Base-by-base conservation (phyloP, 2,888 invertebrate species). In the Agonopterix subpropinquella region DNA sequence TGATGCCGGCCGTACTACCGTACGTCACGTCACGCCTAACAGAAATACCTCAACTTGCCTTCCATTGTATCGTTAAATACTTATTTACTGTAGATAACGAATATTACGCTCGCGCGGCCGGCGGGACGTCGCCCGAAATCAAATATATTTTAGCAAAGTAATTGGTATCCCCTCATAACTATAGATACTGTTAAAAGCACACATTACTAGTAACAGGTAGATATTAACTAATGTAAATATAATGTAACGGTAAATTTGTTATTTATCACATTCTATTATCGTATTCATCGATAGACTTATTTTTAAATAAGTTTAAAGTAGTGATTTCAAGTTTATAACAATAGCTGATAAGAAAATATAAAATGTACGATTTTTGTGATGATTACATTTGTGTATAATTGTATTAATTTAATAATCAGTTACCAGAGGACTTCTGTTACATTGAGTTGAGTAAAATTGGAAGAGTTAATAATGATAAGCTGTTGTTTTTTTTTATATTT, bases 201-300 rank as follows among this genome's bases (percentile, higher is more conserved):
- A 72, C 72, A 74, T 64, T 80, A 78, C 80, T 78, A 78, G 77
- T 70, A 76, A 72, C 72, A 67, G 64, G 70, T 83, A 80, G 80
- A 70, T 67, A 75, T 73, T 67, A 72, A 76, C 67, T 71, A 67
- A 73, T 86, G 86, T 87, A 87, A 75, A 87, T 86, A 87, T 73
- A 57, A 65, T 45, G 45, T 76, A 70, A 76, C 70, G 73, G 73
- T 77, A 71, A 74, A 80, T 80, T 83, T 85, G 86, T 87, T 87
- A 87, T 85, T 84, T 84, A 82, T 78, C 82, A 79, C 81, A 79
- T 79, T 83, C 74, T 81, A 81, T 82, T 79, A 78, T 76, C 70
- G 75, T 77, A 82, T 64, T 78, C 77, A 77, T 81, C 73, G 73
- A 80, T 83, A 78, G 75, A 80, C 77, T 84, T 85, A 79, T 84